Evolutionary conservation across 2,888 invertebrate genomes (phyloP).

Genomic region (Osmoderma eremita): DNA sequence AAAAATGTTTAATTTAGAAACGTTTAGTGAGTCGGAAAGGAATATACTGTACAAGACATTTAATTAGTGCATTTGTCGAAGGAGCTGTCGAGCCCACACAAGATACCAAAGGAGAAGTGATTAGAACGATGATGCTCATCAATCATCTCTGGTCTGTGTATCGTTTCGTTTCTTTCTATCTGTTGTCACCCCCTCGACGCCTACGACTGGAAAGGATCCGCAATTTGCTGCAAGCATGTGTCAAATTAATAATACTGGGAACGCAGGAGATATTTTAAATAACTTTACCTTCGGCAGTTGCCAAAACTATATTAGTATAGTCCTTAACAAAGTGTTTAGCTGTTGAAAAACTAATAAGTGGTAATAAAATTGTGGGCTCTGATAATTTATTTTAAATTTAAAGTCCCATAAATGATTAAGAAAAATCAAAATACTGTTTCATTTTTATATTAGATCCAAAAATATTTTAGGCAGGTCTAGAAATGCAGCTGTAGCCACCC

Average conservation of each 20-base stretch:
- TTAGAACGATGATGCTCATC: slow-evolving; percentile 45
- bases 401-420: too few species aligned
- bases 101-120: slow-evolving; percentile 39
- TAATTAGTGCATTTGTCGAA: slow-evolving; percentile 44
- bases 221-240: slow-evolving; percentile 22
- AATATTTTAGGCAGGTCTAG: too few species aligned
- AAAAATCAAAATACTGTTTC: too few species aligned
- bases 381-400: too few species aligned
- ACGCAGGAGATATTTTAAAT: neutral
- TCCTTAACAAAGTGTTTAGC: too few species aligned
- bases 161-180: slow-evolving; percentile 7
- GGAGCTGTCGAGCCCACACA: slow-evolving; percentile 42
- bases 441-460: too few species aligned
- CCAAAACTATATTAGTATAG: too few species aligned
- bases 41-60: slow-evolving; percentile 37
- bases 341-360: too few species aligned
- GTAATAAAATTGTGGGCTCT: too few species aligned
- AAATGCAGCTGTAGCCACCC: too few species aligned
- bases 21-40: slow-evolving; percentile 35
- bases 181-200: slow-evolving; percentile 40
- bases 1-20: slow-evolving; percentile 6
- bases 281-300: too few species aligned
- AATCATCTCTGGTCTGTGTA: slow-evolving; percentile 38
- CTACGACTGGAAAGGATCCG: slow-evolving; percentile 22
- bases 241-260: slow-evolving; percentile 22